These are phyloP conservation scores for Microplitis demolitor DNA, from an alignment of 1,140 invertebrate genomes.

Conservation along the genomic window DNA sequence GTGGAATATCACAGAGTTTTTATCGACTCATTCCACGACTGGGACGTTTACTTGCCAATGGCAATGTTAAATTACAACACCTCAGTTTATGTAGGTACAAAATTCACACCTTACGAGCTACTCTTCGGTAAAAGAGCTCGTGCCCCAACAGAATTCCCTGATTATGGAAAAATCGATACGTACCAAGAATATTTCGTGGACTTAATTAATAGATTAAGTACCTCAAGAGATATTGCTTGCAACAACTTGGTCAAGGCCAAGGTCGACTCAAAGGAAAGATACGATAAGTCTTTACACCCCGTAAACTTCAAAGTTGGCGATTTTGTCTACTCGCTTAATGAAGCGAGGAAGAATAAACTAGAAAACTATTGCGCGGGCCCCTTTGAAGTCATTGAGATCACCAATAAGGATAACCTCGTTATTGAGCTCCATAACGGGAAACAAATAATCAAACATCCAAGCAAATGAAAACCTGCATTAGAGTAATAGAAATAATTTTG, in stretches of 20 bases:
- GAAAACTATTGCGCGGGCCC: neutral
- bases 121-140: neutral
- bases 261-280: neutral
- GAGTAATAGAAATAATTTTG: too few species aligned
- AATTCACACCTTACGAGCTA: slow-evolving; percentile 4
- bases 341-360: neutral
- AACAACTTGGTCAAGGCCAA: neutral
- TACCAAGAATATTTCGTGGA: neutral
- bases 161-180: neutral
- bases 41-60: slow-evolving; percentile 1
- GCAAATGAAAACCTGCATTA: neutral
- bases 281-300: neutral
- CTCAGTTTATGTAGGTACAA: neutral
- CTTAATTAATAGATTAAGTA: neutral
- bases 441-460: neutral
- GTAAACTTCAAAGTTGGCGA: neutral
- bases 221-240: neutral
- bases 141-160: neutral
- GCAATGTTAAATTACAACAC: slow-evolving; percentile 12
- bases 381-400: slow-evolving; percentile 7
- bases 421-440: slow-evolving; percentile 11
- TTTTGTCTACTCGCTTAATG: neutral
- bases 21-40: neutral
- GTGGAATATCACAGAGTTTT: neutral
- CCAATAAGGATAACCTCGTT: neutral